These are phyloP conservation scores for Orbicella faveolata DNA, from an alignment of 64 coral and sea anemone genomes.

Conservation along the genomic window DNA sequence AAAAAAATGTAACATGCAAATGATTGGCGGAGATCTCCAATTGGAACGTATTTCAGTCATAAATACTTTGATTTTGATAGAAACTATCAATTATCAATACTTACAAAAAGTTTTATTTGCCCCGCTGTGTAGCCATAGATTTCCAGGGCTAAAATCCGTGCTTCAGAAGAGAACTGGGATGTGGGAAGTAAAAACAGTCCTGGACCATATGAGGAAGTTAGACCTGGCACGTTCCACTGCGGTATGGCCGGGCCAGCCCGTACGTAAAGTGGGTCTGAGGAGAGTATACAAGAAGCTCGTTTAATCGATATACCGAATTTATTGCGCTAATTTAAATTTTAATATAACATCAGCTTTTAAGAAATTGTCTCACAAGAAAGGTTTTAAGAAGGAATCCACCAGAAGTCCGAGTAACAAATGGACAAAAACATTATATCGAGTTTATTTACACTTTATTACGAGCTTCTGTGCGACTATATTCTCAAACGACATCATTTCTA, in stretches of 20 bases:
- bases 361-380: too few relatives aligned
- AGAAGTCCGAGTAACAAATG: too few relatives aligned
- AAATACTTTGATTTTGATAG: not conserved
- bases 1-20: too few relatives aligned
- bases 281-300: not conserved
- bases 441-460: too few relatives aligned
- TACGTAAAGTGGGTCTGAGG: constrained; percentile 47
- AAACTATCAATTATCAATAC: not conserved
- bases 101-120: constrained; percentile 50
- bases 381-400: too few relatives aligned
- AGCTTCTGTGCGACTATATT: too few relatives aligned
- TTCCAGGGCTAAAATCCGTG: constrained; percentile 49
- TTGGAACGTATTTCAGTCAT: not conserved
- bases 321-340: too few relatives aligned
- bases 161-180: constrained; percentile 11
- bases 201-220: not conserved
- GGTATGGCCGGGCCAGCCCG: constrained; percentile 45
- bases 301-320: not conserved
- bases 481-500: too few relatives aligned
- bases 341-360: too few relatives aligned
- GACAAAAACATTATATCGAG: too few relatives aligned
- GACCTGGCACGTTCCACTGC: constrained; percentile 28
- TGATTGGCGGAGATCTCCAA: too few relatives aligned
- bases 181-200: constrained; percentile 57
- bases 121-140: constrained; percentile 45